Base-by-base conservation (phyloP, 2,888 invertebrate species). In the Rhamnusium bicolor region DNA sequence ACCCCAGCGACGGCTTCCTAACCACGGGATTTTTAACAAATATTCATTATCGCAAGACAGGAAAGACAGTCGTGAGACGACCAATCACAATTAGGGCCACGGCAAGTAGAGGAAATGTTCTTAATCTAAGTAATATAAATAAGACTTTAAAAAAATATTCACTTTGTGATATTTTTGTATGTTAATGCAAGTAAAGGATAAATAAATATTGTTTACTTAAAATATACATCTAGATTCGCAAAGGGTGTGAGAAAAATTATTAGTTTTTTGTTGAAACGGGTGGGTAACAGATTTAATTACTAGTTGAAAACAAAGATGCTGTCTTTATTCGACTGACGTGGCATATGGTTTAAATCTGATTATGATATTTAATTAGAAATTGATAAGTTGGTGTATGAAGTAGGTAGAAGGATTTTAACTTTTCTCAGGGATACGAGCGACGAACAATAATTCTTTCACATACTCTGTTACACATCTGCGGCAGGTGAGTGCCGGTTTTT, bases 391-490 rank as follows among this genome's bases (percentile, higher is more conserved):
- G 40, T 12, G 32, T 19, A 53, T 53, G 65, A 65, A 65, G 53
- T 53, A 40, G 65, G 65, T 65, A 65, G 65, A 7, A 2, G 18
- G 47, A 53, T 1, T 32, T 65, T 19, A 29, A 8, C 40, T 51
- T 27, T 53, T 65, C 65, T 53, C 65, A 65, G 16, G 27, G 14
- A 46, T 46, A 7, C 21, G 21, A 61, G 46, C 14, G 7, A 7
- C 6, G 12, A 40, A 61, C 49, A 67, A n/a, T n/a, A n/a, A 72
- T 73, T 72, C 49, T 21, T 67, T 62, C 75, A 58, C 72, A 73
- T 70, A 70, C 68, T 51, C 49, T 53, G 71, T 67, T 72, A 72
- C 63, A 68, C 76, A 76, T 76, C 76, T 76, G 76, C 76, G 61
- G 76, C 76, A 76, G 76, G 76, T 76, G 74, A 56, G 29, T 61